Evolutionary conservation across 2,888 invertebrate genomes (phyloP).

Genomic region (Formica aserva): DNA sequence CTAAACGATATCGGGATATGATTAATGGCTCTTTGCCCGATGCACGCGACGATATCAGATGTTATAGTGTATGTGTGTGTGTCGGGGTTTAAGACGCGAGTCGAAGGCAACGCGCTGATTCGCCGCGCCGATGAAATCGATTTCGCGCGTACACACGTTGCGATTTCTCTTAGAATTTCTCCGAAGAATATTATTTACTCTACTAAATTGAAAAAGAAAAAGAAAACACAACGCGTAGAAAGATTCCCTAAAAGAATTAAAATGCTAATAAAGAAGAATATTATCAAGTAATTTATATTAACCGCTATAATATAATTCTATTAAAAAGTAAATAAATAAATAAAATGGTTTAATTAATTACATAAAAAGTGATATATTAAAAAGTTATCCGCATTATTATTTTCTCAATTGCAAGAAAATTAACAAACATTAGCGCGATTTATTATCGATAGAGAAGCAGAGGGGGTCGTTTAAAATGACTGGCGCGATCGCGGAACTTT

Average conservation of each 20-base stretch:
- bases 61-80: not conserved
- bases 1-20: conserved; percentile 37
- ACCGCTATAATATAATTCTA: not conserved
- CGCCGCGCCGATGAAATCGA: not conserved
- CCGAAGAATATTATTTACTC: not conserved
- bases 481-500: conserved; percentile 6
- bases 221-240: not conserved
- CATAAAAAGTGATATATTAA: not conserved
- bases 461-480: not conserved
- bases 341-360: not conserved
- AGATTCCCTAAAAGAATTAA: not conserved
- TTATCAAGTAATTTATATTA: not conserved
- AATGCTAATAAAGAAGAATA: not conserved
- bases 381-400: not conserved
- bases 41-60: conserved; percentile 38
- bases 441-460: not conserved
- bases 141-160: not conserved
- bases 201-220: not conserved
- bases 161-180: not conserved
- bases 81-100: not conserved
- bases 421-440: not conserved
- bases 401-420: not conserved
- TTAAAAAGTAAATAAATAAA: not conserved
- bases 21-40: conserved; percentile 39
- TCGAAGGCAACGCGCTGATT: conserved; percentile 1